A percentile compares a stretch with the other conserved stretches of the same genome.
phyloP scores from a whole-genome alignment of 2,113 vertebrate genomes.

The human (Homo sapiens) region GRCh38 chr5:3412501-3413000 shows the following conservation, averaged over 20 bases:
- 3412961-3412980: neutral
- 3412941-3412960: neutral
- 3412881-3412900: neutral
- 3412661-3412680: neutral
- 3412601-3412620: neutral
- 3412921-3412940: neutral
- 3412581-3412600: neutral
- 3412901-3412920: neutral
- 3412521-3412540: neutral
- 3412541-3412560: neutral
- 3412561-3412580: neutral
- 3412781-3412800: too few species aligned
- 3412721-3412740: neutral
- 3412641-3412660: neutral
- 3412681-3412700: neutral
- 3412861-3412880: neutral
- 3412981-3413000: neutral
- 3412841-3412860: neutral
- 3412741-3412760: rapidly evolving
- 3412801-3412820: neutral
- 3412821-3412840: neutral
- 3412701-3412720: neutral
- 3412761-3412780: rapidly evolving
- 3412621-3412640: neutral
- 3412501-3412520: neutral